phyloP scores from a whole-genome alignment of 2,888 invertebrate species.

The Ceraclea dissimilis region DNA sequence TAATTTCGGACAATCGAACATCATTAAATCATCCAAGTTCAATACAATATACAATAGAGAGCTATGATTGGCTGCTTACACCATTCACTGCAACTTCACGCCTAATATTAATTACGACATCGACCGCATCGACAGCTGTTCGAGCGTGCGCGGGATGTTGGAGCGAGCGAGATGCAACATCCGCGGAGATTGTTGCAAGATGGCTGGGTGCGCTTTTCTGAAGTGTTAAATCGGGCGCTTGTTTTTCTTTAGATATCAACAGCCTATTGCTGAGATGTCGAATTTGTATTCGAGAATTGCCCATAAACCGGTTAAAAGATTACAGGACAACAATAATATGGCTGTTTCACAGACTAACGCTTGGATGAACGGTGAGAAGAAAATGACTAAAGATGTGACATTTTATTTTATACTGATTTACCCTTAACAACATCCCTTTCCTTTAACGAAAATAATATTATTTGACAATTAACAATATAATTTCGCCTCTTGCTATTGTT shows the following conservation, averaged over 20 bases:
- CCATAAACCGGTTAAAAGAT: slow-evolving; percentile 66
- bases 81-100: background rate
- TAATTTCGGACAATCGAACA: too few species aligned
- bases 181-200: slow-evolving; percentile 10
- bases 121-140: background rate
- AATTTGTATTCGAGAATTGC: slow-evolving; percentile 70
- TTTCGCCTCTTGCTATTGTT: too few species aligned
- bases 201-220: slow-evolving; percentile 8
- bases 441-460: too few species aligned
- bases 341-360: slow-evolving; percentile 74
- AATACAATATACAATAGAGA: too few species aligned
- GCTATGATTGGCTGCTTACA: too few species aligned
- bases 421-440: too few species aligned
- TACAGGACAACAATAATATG: slow-evolving; percentile 58
- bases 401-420: too few species aligned
- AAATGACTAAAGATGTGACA: background rate
- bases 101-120: background rate
- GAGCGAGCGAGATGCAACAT: background rate
- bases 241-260: slow-evolving; percentile 9
- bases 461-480: too few species aligned
- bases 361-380: slow-evolving; percentile 76
- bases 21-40: too few species aligned
- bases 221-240: slow-evolving; percentile 1
- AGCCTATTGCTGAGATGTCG: slow-evolving; percentile 47
- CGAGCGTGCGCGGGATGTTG: background rate